Percentiles rank a stretch among this genome's conserved stretches.
phyloP scores from a whole-genome alignment of 2,113 vertebrate genomes.

The Notechis scutatus region DNA sequence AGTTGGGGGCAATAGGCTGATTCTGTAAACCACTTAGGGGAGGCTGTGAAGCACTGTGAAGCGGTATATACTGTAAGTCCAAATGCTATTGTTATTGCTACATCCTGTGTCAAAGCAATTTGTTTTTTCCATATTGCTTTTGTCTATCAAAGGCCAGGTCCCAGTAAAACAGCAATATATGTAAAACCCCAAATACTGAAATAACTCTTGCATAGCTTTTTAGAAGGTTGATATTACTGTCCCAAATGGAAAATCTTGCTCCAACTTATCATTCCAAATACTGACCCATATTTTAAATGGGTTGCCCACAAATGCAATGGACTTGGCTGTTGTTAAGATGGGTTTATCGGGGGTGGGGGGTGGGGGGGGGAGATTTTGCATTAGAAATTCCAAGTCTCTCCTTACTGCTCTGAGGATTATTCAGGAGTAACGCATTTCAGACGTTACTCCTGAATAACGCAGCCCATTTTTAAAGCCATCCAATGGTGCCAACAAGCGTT shows the following conservation, averaged over 20 bases:
- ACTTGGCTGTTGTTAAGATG: neutral
- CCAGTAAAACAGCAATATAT: neutral
- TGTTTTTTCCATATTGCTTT: neutral
- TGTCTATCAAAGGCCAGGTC: neutral
- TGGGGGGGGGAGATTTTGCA: neutral
- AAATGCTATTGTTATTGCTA: neutral
- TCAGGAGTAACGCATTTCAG: constrained; percentile 20
- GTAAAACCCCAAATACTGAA: neutral
- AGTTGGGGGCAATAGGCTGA: neutral
- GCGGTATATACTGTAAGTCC: neutral
- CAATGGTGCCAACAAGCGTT: constrained; percentile 43
- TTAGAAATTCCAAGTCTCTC: constrained; percentile 11
- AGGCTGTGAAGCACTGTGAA: neutral
- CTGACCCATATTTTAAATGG: neutral
- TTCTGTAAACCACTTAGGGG: neutral
- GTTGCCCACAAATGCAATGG: neutral
- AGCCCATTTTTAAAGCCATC: constrained; percentile 33
- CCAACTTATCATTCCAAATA: neutral
- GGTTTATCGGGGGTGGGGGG: too few species aligned
- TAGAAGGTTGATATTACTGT: neutral
- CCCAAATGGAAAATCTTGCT: neutral
- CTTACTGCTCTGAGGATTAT: neutral
- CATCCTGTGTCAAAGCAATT: neutral
- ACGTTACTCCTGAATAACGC: neutral
- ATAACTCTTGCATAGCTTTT: neutral